Evolutionary conservation across 2,797 vertebrate species (phyloP).

Genomic region (Lycodopsis pacificus): DNA sequence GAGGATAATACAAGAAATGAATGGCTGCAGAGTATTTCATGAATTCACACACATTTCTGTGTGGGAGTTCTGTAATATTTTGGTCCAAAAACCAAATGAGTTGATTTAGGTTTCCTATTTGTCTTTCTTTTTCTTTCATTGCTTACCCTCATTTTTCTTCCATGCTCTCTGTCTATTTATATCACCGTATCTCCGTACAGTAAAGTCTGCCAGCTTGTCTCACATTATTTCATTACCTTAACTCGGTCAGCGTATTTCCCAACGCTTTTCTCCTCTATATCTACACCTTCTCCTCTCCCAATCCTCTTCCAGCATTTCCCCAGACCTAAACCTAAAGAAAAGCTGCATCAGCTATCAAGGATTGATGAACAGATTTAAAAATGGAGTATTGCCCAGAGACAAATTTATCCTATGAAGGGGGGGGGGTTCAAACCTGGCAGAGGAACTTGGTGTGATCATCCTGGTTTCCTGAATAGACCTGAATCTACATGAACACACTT

Average conservation of each 20-base stretch:
- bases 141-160: neutral
- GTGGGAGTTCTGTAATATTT: neutral
- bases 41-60: conserved; percentile 12
- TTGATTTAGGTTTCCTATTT: neutral
- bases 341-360: conserved; percentile 71
- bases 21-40: conserved; percentile 26
- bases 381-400: conserved; percentile 71
- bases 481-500: conserved; percentile 53
- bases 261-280: conserved; percentile 5
- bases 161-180: neutral
- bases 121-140: neutral
- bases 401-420: conserved; percentile 59
- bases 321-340: conserved; percentile 48
- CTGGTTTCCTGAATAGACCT: conserved; percentile 37
- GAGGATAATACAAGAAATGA: conserved; percentile 1
- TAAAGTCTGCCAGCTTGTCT: conserved; percentile 12
- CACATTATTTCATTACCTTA: conserved; percentile 18
- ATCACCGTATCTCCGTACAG: neutral
- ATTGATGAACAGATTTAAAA: conserved; percentile 74
- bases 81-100: neutral
- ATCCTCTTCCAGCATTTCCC: conserved; percentile 21
- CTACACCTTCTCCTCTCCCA: conserved; percentile 26
- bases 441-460: conserved; percentile 61
- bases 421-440: conserved; percentile 41
- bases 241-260: conserved; percentile 41